Evolutionary conservation across 2,113 vertebrate genomes (phyloP).

Genomic region (Phasianus colchicus): DNA sequence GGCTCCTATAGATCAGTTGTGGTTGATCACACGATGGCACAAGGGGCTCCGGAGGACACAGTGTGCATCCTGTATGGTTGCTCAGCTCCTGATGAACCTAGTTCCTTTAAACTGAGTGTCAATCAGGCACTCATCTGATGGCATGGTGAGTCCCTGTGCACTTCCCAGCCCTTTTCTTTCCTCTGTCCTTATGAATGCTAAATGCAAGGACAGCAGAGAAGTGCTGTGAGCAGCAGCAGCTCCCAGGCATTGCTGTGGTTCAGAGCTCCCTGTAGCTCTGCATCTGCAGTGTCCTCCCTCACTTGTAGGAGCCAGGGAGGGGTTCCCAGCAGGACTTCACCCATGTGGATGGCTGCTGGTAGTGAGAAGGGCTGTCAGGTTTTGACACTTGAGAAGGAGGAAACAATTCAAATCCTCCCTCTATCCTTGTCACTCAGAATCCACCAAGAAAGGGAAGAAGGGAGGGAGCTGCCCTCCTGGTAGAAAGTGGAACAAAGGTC

Average conservation of each 20-base stretch:
- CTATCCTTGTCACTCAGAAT: neutral
- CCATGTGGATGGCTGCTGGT: accelerated
- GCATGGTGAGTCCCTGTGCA: neutral
- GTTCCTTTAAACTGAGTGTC: neutral
- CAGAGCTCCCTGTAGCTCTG: accelerated
- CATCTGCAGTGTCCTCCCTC: neutral
- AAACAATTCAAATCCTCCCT: neutral
- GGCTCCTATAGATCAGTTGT: neutral
- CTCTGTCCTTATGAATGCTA: neutral
- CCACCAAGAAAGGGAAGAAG: neutral
- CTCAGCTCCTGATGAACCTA: neutral
- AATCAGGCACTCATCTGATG: neutral
- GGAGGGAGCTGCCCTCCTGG: neutral
- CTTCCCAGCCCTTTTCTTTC: neutral
- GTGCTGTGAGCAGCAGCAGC: neutral
- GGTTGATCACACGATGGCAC: neutral
- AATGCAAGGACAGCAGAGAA: neutral
- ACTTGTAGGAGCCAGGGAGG: accelerated
- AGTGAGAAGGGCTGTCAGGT: neutral
- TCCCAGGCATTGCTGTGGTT: neutral
- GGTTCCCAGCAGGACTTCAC: neutral
- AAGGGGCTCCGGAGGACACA: neutral
- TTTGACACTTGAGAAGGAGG: neutral
- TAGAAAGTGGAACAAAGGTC: neutral
- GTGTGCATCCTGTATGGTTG: neutral